A percentile compares a stretch with the other conserved stretches of the same genome.
phyloP scores from a whole-genome alignment of 1,140 invertebrate species.

The Diachasma alloeum region DNA sequence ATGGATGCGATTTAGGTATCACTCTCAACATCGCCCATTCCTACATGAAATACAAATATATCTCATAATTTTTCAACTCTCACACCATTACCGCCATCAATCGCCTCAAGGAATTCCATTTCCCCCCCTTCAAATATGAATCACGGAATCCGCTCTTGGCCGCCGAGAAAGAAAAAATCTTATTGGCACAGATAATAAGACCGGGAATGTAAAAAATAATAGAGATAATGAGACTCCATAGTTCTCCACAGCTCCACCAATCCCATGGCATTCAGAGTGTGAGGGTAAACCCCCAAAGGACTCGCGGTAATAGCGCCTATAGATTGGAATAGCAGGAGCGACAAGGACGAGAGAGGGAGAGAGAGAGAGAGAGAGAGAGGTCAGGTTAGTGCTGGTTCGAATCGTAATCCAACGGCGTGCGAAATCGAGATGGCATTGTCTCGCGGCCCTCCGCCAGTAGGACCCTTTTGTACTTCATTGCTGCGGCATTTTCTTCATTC shows the following conservation, averaged over 20 bases:
- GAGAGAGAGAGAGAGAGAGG: neutral
- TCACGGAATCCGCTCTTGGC: neutral
- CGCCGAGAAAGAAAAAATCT: neutral
- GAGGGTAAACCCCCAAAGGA: slow-evolving; percentile 21
- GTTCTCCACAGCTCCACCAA: slow-evolving; percentile 11
- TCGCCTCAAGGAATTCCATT: no score
- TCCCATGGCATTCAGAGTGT: neutral
- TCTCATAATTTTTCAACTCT: no score
- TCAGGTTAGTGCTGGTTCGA: slow-evolving; percentile 36
- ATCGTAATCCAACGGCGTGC: slow-evolving; percentile 54
- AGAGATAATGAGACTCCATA: slow-evolving; percentile 15
- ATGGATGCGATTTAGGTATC: no score
- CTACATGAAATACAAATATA: no score
- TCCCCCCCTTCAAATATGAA: no score
- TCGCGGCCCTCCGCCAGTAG: slow-evolving; percentile 30
- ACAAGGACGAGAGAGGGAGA: neutral
- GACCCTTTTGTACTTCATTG: slow-evolving; percentile 36
- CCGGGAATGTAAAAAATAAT: slow-evolving; percentile 8
- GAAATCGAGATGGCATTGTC: slow-evolving; percentile 47
- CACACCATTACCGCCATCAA: no score
- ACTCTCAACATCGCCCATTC: no score
- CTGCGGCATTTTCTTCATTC: neutral
- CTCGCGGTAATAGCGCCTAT: neutral
- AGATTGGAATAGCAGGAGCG: neutral
- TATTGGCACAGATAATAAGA: slow-evolving; percentile 11